Evolutionary conservation across 1,140 invertebrate species (phyloP).

Genomic region (Bombus ignitus): DNA sequence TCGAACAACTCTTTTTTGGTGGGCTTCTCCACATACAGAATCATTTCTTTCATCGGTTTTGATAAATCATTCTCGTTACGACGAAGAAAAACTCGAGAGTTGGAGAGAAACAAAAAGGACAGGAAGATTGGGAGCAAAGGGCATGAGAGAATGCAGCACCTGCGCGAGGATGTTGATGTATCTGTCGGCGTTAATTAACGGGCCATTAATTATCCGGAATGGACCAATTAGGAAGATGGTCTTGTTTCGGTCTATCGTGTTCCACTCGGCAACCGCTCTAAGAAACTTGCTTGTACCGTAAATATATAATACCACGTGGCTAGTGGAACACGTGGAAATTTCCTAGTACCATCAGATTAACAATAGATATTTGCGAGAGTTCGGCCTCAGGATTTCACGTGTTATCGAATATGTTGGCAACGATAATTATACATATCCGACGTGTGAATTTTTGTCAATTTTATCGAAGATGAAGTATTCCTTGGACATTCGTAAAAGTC

Average conservation of each 20-base stretch:
- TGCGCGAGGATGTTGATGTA: slow-evolving; percentile 44
- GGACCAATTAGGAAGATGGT: slow-evolving; percentile 59
- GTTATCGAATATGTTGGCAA: neutral
- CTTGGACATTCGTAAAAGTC: neutral
- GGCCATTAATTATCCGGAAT: slow-evolving; percentile 67
- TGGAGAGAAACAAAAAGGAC: neutral
- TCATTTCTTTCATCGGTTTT: neutral
- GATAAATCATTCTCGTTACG: slow-evolving; percentile 21
- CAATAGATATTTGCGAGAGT: too few relatives aligned
- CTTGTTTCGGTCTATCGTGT: neutral
- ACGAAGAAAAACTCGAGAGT: slow-evolving; percentile 4
- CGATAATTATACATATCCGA: slow-evolving; percentile 45
- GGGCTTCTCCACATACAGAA: too few relatives aligned
- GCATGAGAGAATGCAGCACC: slow-evolving; percentile 13
- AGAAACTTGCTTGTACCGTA: neutral
- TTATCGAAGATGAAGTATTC: neutral
- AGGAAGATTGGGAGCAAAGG: slow-evolving; percentile 13
- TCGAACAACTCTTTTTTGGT: neutral
- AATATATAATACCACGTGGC: too few relatives aligned
- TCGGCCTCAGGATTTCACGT: too few relatives aligned
- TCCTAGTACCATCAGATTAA: neutral
- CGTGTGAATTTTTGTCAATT: neutral
- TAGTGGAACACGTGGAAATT: too few relatives aligned
- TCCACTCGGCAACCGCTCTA: neutral
- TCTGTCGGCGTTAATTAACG: slow-evolving; percentile 66